Base-by-base conservation (phyloP, 2,797 vertebrate genomes). In the Sebastes wilsoni region DNA sequence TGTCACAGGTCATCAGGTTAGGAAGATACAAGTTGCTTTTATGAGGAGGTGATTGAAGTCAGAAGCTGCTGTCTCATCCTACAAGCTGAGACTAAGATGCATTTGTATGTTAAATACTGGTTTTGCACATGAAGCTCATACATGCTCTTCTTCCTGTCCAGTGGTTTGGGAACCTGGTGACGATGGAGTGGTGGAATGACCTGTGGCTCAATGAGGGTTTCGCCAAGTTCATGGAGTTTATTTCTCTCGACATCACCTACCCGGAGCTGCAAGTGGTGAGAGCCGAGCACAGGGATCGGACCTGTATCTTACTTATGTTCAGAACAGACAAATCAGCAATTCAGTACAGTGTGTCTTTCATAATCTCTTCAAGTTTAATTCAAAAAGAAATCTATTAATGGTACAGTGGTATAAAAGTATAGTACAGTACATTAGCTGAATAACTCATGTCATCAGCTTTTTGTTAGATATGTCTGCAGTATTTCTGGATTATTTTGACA, bases 151-250 rank as follows among this genome's bases (percentile, higher is more conserved):
- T 49, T 5, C 34, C 12, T 66, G 20, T 84, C 2, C 87, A 99
- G 98, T 98, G 98, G 97, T 99, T 99, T 90, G 98, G 98, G 55
- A 99, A 99, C 91, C 94, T 99, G 73, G 97, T 99, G 86, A 99
- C 98, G 18, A 98, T 99, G 98, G 96, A 98, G 89, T 99, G 98
- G 98, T 98, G 98, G 98, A 98, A 98, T 61, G 98, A 99, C 86
- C 94, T 98, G 76, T 99, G 98, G 98, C 95, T 99, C 75, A 99
- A 98, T 6, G 97, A 98, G 79, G 98, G 98, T 28, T 99, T 99
- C 73, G 98, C 98, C 42, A 97, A 97, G 66, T 98, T 98, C 81
- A 99, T 99, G 98, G 98, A 98, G 90, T 97, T 95, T 6, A 84
- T 99, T 80, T 97, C 97, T 11, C 94, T 34, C 6, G 94, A 92